Evolutionary conservation across 2,888 invertebrate species (phyloP).

Genomic region (Drosophila monieri): DNA sequence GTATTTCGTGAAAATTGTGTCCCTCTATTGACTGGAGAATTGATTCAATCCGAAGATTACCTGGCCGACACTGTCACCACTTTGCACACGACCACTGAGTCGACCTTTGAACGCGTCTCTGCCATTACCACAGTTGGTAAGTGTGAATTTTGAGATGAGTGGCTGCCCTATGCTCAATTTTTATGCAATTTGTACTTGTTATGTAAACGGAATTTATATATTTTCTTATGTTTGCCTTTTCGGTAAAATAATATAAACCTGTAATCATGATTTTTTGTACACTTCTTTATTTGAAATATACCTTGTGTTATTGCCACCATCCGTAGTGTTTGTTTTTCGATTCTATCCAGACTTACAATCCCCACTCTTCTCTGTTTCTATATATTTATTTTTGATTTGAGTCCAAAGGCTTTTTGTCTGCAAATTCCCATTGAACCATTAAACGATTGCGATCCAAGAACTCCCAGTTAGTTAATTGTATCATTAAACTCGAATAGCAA

Average conservation of each 20-base stretch:
- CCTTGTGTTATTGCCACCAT: constrained; percentile 51
- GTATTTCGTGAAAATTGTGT: neutral
- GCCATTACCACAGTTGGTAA: constrained; percentile 81
- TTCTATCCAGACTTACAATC: constrained; percentile 33
- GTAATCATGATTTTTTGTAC: constrained; percentile 49
- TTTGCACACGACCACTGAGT: constrained; percentile 79
- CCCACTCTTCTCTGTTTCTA: constrained; percentile 40
- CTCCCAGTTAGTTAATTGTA: constrained; percentile 42
- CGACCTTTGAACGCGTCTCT: constrained; percentile 78
- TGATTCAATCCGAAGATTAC: constrained; percentile 55
- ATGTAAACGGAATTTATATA: constrained; percentile 68
- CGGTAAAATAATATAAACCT: constrained; percentile 47
- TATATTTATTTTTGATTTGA: constrained; percentile 46
- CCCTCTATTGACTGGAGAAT: neutral
- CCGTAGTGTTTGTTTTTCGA: constrained; percentile 55
- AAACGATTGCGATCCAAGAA: constrained; percentile 55
- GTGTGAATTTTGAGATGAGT: constrained; percentile 50
- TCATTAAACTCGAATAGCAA: constrained; percentile 37
- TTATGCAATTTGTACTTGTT: constrained; percentile 71
- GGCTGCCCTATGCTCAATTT: constrained; percentile 46
- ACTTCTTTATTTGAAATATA: constrained; percentile 24
- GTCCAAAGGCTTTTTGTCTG: constrained; percentile 81
- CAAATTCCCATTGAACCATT: constrained; percentile 71
- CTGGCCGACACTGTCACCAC: constrained; percentile 78
- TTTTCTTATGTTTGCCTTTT: constrained; percentile 67